Evolutionary conservation across 2,113 vertebrate genomes (phyloP).

Genomic region (Sinocyclocheilus maitianheensis): DNA sequence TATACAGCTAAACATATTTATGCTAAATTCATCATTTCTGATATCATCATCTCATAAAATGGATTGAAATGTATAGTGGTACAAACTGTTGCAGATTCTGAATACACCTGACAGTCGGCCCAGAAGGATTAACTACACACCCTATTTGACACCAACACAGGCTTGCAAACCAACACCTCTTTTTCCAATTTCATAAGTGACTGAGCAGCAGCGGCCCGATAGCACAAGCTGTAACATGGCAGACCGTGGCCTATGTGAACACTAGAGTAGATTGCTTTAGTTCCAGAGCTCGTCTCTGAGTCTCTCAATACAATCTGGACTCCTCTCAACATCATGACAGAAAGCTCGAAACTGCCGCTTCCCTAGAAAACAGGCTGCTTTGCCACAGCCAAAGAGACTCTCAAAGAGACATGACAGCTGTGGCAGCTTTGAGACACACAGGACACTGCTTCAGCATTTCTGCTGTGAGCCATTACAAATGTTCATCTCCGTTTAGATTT

Average conservation of each 20-base stretch:
- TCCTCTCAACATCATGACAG: conserved; percentile 22
- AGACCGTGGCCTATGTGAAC: conserved; percentile 13
- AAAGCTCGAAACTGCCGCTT: neutral
- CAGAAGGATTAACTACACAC: neutral
- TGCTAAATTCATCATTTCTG: conserved; percentile 16
- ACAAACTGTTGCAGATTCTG: conserved; percentile 37
- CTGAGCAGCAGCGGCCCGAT: neutral
- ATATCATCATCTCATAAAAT: neutral
- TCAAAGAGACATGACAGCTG: conserved; percentile 16
- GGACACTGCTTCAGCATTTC: conserved; percentile 23
- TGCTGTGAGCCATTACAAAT: conserved; percentile 9
- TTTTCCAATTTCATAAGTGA: conserved; percentile 43
- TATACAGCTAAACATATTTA: neutral
- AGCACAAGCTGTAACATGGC: conserved; percentile 7
- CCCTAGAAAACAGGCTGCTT: neutral
- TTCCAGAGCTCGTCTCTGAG: conserved; percentile 42
- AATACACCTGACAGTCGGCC: conserved; percentile 9
- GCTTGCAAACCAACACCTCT: conserved; percentile 21
- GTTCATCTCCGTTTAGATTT: conserved; percentile 4
- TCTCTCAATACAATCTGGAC: conserved; percentile 27
- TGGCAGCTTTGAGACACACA: conserved; percentile 19
- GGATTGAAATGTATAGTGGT: conserved; percentile 19
- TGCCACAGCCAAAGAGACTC: conserved; percentile 12
- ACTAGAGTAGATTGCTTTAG: conserved; percentile 40
- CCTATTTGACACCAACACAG: conserved; percentile 11